Conservation (phyloP, 2,797 vertebrate species). For the Anas capensis region DNA sequence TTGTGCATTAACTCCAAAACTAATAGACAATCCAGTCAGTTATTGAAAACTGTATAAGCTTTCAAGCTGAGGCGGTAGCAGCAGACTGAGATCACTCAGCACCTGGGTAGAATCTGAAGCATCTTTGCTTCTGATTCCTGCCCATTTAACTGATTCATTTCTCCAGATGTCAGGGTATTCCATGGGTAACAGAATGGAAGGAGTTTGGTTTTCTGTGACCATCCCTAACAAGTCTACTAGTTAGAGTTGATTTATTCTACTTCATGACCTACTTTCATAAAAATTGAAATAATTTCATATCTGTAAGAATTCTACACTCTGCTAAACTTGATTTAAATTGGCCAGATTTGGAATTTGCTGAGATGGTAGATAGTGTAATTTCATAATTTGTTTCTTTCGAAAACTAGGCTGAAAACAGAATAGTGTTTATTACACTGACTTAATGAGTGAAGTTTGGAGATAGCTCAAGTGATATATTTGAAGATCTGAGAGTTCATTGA, state of each 20-base stretch:
- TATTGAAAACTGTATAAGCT: neutral
- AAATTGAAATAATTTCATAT: neutral
- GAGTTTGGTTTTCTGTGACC: neutral
- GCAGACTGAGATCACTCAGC: neutral
- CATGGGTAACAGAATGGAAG: neutral
- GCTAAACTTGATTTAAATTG: neutral
- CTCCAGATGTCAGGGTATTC: neutral
- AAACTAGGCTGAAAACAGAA: neutral
- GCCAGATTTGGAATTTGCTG: neutral
- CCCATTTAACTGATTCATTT: neutral
- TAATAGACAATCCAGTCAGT: neutral
- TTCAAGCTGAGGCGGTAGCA: neutral
- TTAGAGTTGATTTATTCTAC: neutral
- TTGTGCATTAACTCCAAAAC: slow-evolving; percentile 17
- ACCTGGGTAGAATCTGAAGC: neutral
- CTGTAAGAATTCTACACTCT: neutral
- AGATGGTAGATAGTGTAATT: neutral
- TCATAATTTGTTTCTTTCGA: neutral
- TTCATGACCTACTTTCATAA: neutral
- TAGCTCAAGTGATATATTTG: neutral
- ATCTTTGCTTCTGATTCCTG: neutral
- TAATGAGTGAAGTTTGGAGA: neutral
- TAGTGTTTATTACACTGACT: neutral
- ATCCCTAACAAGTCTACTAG: neutral
- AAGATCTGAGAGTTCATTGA: slow-evolving; percentile 16